Percentiles rank a stretch among this genome's conserved stretches.
These are phyloP conservation scores for Limonius californicus DNA, from an alignment of 1,140 invertebrate species.

Conservation along the genomic window DNA sequence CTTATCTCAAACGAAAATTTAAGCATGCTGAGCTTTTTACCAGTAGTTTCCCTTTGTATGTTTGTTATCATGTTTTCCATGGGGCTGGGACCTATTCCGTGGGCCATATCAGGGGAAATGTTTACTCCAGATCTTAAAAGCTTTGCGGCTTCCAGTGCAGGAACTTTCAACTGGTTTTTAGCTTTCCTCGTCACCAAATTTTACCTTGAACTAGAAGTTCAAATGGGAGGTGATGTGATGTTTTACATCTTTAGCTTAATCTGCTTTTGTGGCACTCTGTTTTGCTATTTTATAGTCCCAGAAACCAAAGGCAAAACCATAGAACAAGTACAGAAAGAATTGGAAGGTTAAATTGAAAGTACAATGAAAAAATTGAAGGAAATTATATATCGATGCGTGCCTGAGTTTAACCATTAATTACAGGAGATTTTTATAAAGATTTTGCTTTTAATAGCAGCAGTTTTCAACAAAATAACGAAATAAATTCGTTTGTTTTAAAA, in stretches of 20 bases:
- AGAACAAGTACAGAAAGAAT: slow-evolving; percentile 71
- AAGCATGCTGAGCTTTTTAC: slow-evolving; percentile 55
- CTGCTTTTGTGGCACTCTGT: slow-evolving; percentile 67
- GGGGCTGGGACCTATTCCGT: slow-evolving; percentile 78
- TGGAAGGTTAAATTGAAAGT: slow-evolving; percentile 40
- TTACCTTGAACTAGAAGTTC: slow-evolving; percentile 44
- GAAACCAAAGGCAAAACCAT: slow-evolving; percentile 89
- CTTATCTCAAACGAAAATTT: slow-evolving; percentile 27
- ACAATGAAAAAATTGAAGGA: too few relatives aligned
- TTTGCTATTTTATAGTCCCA: slow-evolving; percentile 72
- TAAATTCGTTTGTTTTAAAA: too few relatives aligned
- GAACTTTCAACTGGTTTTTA: slow-evolving; percentile 72
- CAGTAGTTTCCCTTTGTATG: slow-evolving; percentile 65
- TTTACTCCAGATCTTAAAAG: slow-evolving; percentile 73
- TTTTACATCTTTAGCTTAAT: slow-evolving; percentile 82
- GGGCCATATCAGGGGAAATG: slow-evolving; percentile 72
- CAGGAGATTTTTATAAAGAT: too few relatives aligned
- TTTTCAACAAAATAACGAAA: too few relatives aligned
- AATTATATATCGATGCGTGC: too few relatives aligned
- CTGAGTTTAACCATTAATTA: too few relatives aligned
- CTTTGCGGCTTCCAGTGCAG: slow-evolving; percentile 68
- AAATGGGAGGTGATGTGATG: slow-evolving; percentile 63
- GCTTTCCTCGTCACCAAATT: slow-evolving; percentile 80
- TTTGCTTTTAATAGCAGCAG: too few relatives aligned
- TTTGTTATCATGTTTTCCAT: slow-evolving; percentile 76